Evolutionary conservation across 2,113 vertebrate species (phyloP).

Genomic region (Cyphomyrus discorhynchus): DNA sequence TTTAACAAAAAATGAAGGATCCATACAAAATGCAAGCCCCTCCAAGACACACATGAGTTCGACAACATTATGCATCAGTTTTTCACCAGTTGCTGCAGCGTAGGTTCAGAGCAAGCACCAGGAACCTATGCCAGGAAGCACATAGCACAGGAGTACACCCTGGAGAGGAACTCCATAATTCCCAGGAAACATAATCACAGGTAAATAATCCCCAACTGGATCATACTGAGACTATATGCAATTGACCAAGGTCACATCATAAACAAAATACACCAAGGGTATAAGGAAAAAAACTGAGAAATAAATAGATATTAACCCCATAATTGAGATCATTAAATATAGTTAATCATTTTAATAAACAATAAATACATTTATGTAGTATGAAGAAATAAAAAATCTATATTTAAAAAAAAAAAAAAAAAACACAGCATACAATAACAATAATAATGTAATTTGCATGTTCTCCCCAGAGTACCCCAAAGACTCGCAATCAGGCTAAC

Average conservation of each 20-base stretch:
- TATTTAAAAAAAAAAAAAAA: not conserved
- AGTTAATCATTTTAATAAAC: not conserved
- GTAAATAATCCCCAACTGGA: not conserved
- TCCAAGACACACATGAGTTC: not conserved
- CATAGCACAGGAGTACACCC: not conserved
- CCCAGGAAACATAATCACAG: not conserved
- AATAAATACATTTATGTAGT: not conserved
- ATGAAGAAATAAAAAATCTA: not conserved
- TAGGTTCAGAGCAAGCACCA: not conserved
- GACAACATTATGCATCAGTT: not conserved
- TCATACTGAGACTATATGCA: not conserved
- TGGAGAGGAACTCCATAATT: not conserved
- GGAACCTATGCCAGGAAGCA: not conserved
- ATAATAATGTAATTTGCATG: not conserved
- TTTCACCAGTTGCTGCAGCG: not conserved
- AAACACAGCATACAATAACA: not conserved
- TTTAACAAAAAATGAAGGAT: not conserved
- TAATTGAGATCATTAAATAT: not conserved
- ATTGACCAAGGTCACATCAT: not conserved
- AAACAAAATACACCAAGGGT: not conserved
- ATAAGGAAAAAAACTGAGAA: not conserved
- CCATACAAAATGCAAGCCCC: not conserved
- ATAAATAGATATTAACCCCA: not conserved
- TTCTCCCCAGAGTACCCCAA: not conserved
- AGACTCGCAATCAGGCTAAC: not conserved